Evolutionary conservation across 2,888 invertebrate genomes (phyloP).

Genomic region (Melipona bicolor): DNA sequence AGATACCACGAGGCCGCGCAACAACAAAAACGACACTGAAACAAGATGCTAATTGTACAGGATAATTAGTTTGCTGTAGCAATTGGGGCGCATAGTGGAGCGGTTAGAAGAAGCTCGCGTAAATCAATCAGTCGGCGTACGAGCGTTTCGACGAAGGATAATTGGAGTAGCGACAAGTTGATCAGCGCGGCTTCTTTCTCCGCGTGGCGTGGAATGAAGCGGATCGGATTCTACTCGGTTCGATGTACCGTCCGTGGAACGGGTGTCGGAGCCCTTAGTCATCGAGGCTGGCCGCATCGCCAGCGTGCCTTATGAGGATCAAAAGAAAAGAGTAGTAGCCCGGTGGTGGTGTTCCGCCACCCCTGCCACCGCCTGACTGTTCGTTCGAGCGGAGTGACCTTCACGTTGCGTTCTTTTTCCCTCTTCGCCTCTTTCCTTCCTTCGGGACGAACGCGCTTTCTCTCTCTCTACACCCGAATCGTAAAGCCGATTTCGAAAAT

Average conservation of each 20-base stretch:
- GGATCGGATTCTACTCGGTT: constrained; percentile 55
- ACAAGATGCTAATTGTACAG: constrained; percentile 74
- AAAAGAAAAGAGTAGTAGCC: constrained; percentile 45
- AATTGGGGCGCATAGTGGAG: constrained; percentile 35
- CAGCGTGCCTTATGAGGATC: constrained; percentile 58
- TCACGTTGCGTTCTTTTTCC: neutral
- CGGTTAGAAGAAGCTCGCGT: constrained; percentile 67
- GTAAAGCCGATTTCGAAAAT: neutral
- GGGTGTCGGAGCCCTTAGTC: constrained; percentile 60
- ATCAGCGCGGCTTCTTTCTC: constrained; percentile 74
- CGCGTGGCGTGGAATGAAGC: constrained; percentile 55
- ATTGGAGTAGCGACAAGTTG: constrained; percentile 79
- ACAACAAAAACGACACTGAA: constrained; percentile 35
- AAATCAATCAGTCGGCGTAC: constrained; percentile 75
- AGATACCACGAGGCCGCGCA: neutral
- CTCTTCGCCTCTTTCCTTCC: neutral
- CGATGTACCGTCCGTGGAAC: constrained; percentile 25
- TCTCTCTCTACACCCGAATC: neutral
- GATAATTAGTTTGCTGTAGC: constrained; percentile 66
- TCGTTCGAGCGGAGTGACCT: constrained; percentile 49
- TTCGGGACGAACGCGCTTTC: neutral
- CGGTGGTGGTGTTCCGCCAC: constrained; percentile 42
- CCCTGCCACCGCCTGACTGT: constrained; percentile 52
- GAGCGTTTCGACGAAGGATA: constrained; percentile 70
- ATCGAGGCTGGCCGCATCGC: constrained; percentile 62